These are phyloP conservation scores for Tetranychus truncatus DNA, from an alignment of 2,888 invertebrate genomes.

Conservation along the genomic window DNA sequence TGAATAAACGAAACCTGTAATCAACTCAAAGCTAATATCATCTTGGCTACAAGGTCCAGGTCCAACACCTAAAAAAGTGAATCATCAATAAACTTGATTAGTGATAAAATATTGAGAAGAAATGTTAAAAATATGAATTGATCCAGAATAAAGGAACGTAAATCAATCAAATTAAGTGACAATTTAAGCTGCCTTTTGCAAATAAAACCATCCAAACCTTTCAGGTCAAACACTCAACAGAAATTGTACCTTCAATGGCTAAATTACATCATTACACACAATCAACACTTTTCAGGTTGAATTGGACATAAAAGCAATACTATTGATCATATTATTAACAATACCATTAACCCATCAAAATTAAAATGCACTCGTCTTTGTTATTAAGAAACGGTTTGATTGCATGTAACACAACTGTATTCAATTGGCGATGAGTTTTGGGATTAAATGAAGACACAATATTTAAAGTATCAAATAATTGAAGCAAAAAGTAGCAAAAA, in stretches of 20 bases:
- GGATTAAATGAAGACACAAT: neutral
- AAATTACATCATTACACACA: too few relatives aligned
- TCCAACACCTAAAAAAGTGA: slow-evolving; percentile 10
- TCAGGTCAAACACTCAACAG: too few relatives aligned
- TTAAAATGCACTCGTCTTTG: neutral
- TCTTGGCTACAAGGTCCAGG: slow-evolving; percentile 17
- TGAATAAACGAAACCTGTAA: slow-evolving; percentile 80
- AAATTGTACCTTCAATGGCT: too few relatives aligned
- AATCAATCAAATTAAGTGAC: too few relatives aligned
- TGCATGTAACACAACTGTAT: neutral
- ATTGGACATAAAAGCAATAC: too few relatives aligned
- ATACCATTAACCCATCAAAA: slow-evolving; percentile 4
- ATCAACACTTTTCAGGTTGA: too few relatives aligned
- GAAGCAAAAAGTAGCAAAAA: neutral
- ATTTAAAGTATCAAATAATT: neutral
- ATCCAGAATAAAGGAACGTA: too few relatives aligned
- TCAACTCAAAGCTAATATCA: slow-evolving; percentile 49
- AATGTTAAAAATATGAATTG: too few relatives aligned
- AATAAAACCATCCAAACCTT: too few relatives aligned
- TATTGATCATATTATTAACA: too few relatives aligned
- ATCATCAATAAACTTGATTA: neutral
- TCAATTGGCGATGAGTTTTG: neutral
- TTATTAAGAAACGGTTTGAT: neutral
- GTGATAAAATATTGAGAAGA: neutral
- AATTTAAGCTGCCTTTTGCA: too few relatives aligned